Percentiles rank a stretch among this genome's conserved stretches.
phyloP scores from a whole-genome alignment of 2,797 vertebrate species.

The Sylvilagus floridanus region DNA sequence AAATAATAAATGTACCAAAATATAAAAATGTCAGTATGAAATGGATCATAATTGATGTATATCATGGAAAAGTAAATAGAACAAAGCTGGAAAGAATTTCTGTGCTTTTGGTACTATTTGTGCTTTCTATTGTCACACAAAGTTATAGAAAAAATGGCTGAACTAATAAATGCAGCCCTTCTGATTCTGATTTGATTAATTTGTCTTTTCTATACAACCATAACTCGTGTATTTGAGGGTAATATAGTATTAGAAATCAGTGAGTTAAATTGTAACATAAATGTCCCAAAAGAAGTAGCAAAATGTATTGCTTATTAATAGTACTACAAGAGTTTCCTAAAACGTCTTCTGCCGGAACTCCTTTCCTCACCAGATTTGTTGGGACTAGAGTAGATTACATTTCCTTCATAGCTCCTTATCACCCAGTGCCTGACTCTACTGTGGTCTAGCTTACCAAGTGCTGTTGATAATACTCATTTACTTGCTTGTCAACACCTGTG shows the following conservation, averaged over 20 bases:
- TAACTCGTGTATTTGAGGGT: neutral
- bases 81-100: slow-evolving; percentile 28
- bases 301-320: neutral
- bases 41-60: neutral
- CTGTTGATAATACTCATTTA: neutral
- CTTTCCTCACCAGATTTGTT: neutral
- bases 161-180: neutral
- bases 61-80: neutral
- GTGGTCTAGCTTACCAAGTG: neutral
- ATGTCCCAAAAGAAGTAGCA: neutral
- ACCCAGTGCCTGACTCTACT: neutral
- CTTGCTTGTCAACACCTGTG: neutral
- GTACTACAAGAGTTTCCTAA: too few species aligned
- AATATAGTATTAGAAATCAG: neutral
- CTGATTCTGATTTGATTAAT: slow-evolving; percentile 36
- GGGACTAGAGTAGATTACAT: neutral
- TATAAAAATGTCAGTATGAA: neutral
- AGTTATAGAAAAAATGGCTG: neutral
- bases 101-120: neutral
- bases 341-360: neutral
- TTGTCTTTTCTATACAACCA: neutral
- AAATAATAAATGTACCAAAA: neutral
- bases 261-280: neutral
- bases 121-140: neutral
- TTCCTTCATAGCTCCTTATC: neutral